phyloP scores from a whole-genome alignment of 1,140 invertebrate species.

The Drosophila tropicalis region DNA sequence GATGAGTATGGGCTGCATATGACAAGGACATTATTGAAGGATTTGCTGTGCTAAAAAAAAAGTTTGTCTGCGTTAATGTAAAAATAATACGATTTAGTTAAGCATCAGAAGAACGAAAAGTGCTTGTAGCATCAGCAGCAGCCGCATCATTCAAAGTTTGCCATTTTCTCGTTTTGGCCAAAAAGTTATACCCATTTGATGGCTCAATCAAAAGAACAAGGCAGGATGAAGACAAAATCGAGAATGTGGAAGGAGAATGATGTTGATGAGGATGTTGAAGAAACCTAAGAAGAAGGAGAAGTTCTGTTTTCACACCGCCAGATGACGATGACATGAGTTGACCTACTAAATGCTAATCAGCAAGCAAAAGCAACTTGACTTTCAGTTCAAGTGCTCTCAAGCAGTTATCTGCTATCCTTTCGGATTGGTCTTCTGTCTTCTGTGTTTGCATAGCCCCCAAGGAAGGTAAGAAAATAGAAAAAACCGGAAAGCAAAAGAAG shows the following conservation, averaged over 20 bases:
- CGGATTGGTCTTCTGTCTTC: neutral
- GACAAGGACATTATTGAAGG: slow-evolving; percentile 10
- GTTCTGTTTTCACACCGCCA: slow-evolving; percentile 30
- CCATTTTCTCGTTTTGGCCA: slow-evolving; percentile 28
- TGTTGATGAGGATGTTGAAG: neutral
- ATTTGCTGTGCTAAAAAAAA: slow-evolving; percentile 13
- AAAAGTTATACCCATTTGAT: slow-evolving; percentile 20
- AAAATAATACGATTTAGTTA: slow-evolving; percentile 76
- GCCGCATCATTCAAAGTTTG: slow-evolving; percentile 31
- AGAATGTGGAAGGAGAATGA: neutral
- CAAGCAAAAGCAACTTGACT: slow-evolving; percentile 43
- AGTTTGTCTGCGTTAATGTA: slow-evolving; percentile 65
- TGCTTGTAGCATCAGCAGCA: slow-evolving; percentile 22
- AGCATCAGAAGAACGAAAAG: slow-evolving; percentile 41
- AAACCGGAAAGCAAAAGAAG: slow-evolving; percentile 22
- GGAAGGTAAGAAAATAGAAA: slow-evolving; percentile 29
- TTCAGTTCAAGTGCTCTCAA: slow-evolving; percentile 49
- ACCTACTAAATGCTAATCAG: slow-evolving; percentile 80
- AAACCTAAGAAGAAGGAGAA: slow-evolving; percentile 4
- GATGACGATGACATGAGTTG: slow-evolving; percentile 53
- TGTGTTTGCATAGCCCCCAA: slow-evolving; percentile 30
- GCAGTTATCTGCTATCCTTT: slow-evolving; percentile 13
- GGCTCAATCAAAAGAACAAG: slow-evolving; percentile 6
- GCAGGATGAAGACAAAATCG: neutral
- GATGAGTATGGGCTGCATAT: neutral